These are phyloP conservation scores for Cryptocephalus moraei DNA, from an alignment of 2,888 invertebrate genomes.

Conservation along the genomic window DNA sequence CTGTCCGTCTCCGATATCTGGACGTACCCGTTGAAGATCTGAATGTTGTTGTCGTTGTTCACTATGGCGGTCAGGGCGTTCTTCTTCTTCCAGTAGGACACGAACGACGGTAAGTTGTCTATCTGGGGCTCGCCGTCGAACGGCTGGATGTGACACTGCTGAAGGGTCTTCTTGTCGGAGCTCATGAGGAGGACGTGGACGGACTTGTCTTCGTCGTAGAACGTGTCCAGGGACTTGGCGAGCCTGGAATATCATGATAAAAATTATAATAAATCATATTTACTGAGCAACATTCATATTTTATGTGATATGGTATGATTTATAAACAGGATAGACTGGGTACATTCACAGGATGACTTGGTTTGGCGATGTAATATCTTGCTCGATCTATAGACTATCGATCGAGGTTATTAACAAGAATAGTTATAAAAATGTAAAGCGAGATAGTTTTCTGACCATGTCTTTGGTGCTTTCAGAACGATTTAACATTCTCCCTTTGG, in stretches of 20 bases:
- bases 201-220: constrained; percentile 23
- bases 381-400: too few relatives aligned
- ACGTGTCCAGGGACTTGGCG: constrained; percentile 28
- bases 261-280: too few relatives aligned
- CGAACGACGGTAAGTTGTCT: constrained; percentile 19
- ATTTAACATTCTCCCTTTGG: too few relatives aligned
- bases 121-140: constrained; percentile 13
- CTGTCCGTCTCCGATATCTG: constrained; percentile 23
- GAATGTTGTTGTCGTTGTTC: constrained; percentile 21
- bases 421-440: too few relatives aligned
- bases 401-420: too few relatives aligned
- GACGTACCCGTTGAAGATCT: constrained; percentile 21
- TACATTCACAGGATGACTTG: too few relatives aligned
- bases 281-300: too few relatives aligned
- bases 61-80: constrained; percentile 18
- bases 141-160: constrained; percentile 28
- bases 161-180: constrained; percentile 27
- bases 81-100: constrained; percentile 22
- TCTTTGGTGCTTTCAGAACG: too few relatives aligned
- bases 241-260: constrained; percentile 21
- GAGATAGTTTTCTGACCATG: too few relatives aligned
- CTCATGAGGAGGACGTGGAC: constrained; percentile 28
- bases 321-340: too few relatives aligned
- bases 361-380: too few relatives aligned
- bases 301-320: too few relatives aligned